Percentiles rank a stretch among this genome's conserved stretches.
Conservation (phyloP, 1,140 invertebrate species). For the Triops cancriformis region DNA sequence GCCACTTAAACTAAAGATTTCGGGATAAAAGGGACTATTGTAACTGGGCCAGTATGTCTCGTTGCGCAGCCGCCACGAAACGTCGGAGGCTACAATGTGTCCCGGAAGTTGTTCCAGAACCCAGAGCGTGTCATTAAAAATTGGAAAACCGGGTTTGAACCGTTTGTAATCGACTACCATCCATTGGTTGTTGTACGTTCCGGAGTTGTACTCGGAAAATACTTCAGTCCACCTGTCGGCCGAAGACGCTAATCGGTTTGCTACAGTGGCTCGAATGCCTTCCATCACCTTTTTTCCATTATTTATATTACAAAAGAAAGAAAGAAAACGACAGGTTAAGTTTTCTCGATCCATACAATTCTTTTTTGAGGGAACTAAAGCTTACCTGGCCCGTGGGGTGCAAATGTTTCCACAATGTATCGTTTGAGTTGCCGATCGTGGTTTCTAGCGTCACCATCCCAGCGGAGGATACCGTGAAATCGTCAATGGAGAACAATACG, state of each 20-base stretch:
- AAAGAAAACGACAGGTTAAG: slow-evolving; percentile 26
- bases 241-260: slow-evolving; percentile 63
- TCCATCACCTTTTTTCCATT: slow-evolving; percentile 56
- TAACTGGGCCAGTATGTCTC: slow-evolving; percentile 67
- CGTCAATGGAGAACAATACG: slow-evolving; percentile 73
- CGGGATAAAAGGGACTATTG: slow-evolving; percentile 65
- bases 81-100: slow-evolving; percentile 48
- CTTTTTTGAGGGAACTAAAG: slow-evolving; percentile 10
- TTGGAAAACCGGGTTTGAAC: slow-evolving; percentile 45
- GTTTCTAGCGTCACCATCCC: slow-evolving; percentile 61
- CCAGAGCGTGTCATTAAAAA: slow-evolving; percentile 55
- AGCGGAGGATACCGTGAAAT: slow-evolving; percentile 64
- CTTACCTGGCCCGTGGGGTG: slow-evolving; percentile 43
- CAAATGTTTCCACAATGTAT: slow-evolving; percentile 50
- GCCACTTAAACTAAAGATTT: slow-evolving; percentile 53
- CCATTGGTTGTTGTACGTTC: slow-evolving; percentile 85
- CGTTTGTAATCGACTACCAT: slow-evolving; percentile 64
- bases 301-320: no score
- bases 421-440: slow-evolving; percentile 57
- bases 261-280: slow-evolving; percentile 70
- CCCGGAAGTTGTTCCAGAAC: slow-evolving; percentile 77
- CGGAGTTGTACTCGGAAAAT: slow-evolving; percentile 58
- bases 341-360: slow-evolving; percentile 15
- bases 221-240: slow-evolving; percentile 31
- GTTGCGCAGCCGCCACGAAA: slow-evolving; percentile 55